Evolutionary conservation across 2,113 vertebrate genomes (phyloP).

Genomic region (Empidonax traillii): DNA sequence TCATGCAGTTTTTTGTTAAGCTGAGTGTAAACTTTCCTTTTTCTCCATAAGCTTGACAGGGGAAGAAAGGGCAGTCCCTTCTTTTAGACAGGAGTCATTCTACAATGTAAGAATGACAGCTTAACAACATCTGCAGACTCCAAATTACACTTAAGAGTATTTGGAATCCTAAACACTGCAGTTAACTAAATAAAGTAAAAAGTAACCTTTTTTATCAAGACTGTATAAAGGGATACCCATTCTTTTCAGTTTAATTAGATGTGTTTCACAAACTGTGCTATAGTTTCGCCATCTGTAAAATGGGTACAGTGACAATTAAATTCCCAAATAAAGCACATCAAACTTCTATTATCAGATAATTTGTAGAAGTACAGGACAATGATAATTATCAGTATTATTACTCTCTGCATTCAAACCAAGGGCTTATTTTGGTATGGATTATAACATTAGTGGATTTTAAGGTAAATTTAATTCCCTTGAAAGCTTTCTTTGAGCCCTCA

Average conservation of each 20-base stretch:
- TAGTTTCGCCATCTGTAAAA: slow-evolving; percentile 4
- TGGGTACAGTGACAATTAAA: background rate
- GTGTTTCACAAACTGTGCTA: background rate
- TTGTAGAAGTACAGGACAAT: background rate
- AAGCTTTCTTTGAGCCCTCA: background rate
- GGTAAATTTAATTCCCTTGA: background rate
- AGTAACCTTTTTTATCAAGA: background rate
- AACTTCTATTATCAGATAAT: background rate
- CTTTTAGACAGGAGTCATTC: background rate
- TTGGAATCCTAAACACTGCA: background rate
- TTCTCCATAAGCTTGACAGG: background rate
- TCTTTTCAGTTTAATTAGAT: background rate
- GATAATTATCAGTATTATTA: background rate
- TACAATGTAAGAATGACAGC: background rate
- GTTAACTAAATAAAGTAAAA: background rate
- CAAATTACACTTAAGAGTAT: background rate
- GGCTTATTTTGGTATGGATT: background rate
- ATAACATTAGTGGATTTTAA: background rate
- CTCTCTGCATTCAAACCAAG: background rate
- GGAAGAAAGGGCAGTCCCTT: background rate
- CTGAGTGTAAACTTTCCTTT: background rate
- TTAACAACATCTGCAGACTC: background rate
- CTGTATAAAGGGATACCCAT: background rate
- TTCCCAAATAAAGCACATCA: background rate
- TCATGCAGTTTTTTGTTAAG: background rate